Base-by-base conservation (phyloP, 2,113 vertebrate genomes). In the Callithrix jacchus region DNA sequence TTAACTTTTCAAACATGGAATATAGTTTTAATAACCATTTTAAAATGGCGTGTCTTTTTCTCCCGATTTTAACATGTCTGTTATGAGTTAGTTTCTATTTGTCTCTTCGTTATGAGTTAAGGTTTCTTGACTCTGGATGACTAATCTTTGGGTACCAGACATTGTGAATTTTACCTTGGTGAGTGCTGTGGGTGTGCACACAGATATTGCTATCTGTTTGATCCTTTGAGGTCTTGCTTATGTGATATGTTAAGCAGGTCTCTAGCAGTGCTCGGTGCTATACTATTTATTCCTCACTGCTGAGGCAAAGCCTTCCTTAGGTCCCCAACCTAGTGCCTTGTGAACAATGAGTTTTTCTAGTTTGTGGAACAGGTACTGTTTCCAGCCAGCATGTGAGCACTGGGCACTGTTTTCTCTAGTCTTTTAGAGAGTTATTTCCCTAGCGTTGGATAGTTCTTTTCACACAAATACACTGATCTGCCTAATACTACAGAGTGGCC, bases 101-200 rank as follows among this genome's bases (percentile, higher is more conserved):
- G 27, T 92, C 47, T 84, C 32, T 47, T 95, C 27, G 54, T 68
- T 87, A 25, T 70, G 56, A 23, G 13, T 64, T 83, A 40, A 79
- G 32, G 74, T 86, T 96, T 71, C 10, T 40, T 94, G 17, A 32
- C 21, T 76, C 73, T 25, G 4, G 20, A 9, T 93, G n/a, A 35
- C n/a, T 85, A 66, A 85, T 85, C 64, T 93, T 88, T 85, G 35
- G 73, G 45, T 81, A 16, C 40, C 79, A 88, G 40, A 86, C 27
- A 52, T 45, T 87, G 58, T 76, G 37, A 68, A 87, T 87, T 95
- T 94, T 89, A 86, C 56, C 14, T 77, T 93, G 20, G 42, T 81
- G 6, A 17, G 9, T 81, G 8, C 66, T 52, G 23, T 10, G 11
- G 27, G 61, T 64, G 27, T 64, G 12, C 61, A 30, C 61, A 64